Percentiles rank a stretch among this genome's conserved stretches.
Conservation (phyloP, 2,113 vertebrate genomes). For the Scopus umbretta region DNA sequence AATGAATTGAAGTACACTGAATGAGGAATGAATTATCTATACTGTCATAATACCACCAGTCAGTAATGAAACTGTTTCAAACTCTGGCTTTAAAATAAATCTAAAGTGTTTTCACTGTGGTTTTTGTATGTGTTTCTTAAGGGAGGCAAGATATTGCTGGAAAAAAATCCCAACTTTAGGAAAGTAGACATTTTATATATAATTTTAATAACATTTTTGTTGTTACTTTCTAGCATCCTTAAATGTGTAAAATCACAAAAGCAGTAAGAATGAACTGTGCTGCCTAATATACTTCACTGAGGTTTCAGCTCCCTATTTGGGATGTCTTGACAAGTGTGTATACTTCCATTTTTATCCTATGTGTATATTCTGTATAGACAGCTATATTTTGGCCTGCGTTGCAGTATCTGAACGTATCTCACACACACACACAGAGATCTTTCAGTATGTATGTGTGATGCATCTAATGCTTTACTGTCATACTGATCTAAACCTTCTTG, state of each 20-base stretch:
- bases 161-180: no score
- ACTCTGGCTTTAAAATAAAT: constrained; percentile 1
- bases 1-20: constrained; percentile 24
- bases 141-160: background rate
- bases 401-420: background rate
- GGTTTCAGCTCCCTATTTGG: background rate
- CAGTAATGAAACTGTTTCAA: constrained; percentile 21
- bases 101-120: background rate
- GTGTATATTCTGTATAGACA: background rate
- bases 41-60: background rate
- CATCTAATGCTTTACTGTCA: background rate
- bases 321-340: background rate
- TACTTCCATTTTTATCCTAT: background rate
- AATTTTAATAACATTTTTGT: background rate
- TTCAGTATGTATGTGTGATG: background rate
- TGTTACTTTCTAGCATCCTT: background rate
- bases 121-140: background rate
- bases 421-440: background rate
- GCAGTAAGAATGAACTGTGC: background rate
- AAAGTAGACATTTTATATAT: background rate
- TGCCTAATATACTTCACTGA: background rate
- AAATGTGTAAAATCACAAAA: background rate
- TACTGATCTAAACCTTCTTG: background rate
- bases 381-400: background rate
- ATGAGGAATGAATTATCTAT: constrained; percentile 22